Conservation (phyloP, 2,113 vertebrate genomes). For the Bucco capensis region DNA sequence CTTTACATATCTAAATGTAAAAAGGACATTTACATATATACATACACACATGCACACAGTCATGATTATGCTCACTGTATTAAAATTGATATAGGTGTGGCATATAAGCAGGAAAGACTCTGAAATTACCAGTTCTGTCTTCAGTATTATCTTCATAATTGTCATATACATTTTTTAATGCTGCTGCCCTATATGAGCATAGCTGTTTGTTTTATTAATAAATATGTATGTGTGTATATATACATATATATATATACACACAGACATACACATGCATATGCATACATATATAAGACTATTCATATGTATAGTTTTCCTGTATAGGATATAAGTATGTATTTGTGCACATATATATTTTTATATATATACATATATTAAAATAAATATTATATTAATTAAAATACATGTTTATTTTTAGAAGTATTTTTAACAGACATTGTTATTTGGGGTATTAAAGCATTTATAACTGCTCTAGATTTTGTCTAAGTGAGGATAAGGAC, state of each 20-base stretch:
- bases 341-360: neutral
- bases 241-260: neutral
- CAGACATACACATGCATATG: neutral
- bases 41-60: accelerated
- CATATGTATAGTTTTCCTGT: neutral
- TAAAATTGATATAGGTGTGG: neutral
- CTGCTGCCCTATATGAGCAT: neutral
- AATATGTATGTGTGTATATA: too few species aligned
- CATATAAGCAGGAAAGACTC: neutral
- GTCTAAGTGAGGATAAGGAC: neutral
- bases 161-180: neutral
- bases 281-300: neutral
- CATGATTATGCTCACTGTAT: neutral
- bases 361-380: neutral
- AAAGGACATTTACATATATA: neutral
- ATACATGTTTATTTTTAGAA: neutral
- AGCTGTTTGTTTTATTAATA: neutral
- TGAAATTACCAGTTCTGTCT: neutral
- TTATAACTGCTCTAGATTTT: neutral
- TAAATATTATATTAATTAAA: too few species aligned
- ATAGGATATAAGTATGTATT: neutral
- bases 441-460: neutral
- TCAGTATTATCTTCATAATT: neutral
- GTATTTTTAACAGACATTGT: neutral
- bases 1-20: neutral